A percentile compares a stretch with the other conserved stretches of the same genome.
Conservation (phyloP, 2,888 invertebrate genomes). For the Drosophila longiperda region DNA sequence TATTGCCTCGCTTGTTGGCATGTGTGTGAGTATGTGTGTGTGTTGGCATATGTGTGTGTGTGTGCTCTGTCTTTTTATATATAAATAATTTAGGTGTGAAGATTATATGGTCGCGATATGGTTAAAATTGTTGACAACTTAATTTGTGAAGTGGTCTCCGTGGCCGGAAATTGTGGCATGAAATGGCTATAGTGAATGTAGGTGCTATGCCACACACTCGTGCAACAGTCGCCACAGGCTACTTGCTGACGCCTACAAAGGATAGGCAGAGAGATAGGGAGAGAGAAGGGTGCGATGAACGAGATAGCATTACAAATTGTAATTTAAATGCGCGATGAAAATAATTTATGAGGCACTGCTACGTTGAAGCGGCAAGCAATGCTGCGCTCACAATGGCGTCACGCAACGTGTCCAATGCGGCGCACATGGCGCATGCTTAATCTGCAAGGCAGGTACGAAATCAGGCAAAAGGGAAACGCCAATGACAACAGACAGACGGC, state of each 20-base stretch:
- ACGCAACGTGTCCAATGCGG: constrained; percentile 55
- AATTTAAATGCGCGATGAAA: constrained; percentile 58
- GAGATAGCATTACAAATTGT: constrained; percentile 58
- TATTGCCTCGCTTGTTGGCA: constrained; percentile 56
- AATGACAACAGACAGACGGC: not conserved
- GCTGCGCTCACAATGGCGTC: constrained; percentile 30
- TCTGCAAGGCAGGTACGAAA: constrained; percentile 46
- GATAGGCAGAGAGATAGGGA: not conserved
- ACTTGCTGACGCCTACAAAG: constrained; percentile 23
- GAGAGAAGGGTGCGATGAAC: not conserved
- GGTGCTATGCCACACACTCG: constrained; percentile 30
- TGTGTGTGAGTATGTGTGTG: constrained; percentile 15
- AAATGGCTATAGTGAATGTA: constrained; percentile 49
- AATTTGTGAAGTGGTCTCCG: constrained; percentile 74
- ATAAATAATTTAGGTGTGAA: constrained; percentile 81
- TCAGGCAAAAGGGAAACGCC: constrained; percentile 14
- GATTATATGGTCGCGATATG: constrained; percentile 78
- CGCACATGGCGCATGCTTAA: constrained; percentile 58
- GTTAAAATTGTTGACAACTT: constrained; percentile 80
- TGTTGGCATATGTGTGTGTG: constrained; percentile 24
- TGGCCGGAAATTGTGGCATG: constrained; percentile 56
- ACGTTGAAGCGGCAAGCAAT: constrained; percentile 27
- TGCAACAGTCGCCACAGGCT: constrained; percentile 27
- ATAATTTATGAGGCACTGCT: constrained; percentile 51
- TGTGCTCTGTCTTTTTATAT: constrained; percentile 51